Percentiles rank a stretch among this genome's conserved stretches.
These are phyloP conservation scores for Orgyia antiqua DNA, from an alignment of 2,888 invertebrate genomes.

Conservation along the genomic window DNA sequence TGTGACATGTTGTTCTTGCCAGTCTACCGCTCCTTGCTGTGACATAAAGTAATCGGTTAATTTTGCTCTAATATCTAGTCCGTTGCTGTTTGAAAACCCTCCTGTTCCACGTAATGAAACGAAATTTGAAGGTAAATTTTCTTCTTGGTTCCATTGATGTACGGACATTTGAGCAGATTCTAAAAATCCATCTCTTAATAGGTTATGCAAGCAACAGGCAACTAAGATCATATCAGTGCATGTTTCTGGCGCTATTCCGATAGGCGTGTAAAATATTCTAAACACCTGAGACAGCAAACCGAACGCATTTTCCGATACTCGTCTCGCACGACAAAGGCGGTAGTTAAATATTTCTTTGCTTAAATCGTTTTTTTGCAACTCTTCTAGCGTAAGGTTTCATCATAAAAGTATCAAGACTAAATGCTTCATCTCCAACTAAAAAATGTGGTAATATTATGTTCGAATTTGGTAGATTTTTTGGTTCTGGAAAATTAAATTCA, in stretches of 20 bases:
- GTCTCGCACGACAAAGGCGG: conserved; percentile 3
- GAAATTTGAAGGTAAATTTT: conserved; percentile 9
- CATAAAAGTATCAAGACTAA: conserved; percentile 14
- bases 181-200: conserved; percentile 13
- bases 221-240: conserved; percentile 15
- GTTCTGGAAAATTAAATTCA: conserved; percentile 12
- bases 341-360: too few species aligned
- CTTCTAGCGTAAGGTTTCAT: conserved; percentile 13
- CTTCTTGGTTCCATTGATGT: too few species aligned
- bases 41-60: conserved; percentile 6
- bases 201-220: conserved; percentile 21
- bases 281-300: conserved; percentile 19
- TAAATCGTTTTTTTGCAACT: too few species aligned
- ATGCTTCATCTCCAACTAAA: conserved; percentile 14
- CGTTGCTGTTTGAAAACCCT: conserved; percentile 11
- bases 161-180: conserved; percentile 10
- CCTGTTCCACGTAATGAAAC: too few species aligned
- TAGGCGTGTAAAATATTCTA: too few species aligned
- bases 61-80: conserved; percentile 10
- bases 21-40: too few species aligned
- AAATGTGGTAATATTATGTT: conserved; percentile 14
- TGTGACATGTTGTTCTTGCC: too few species aligned
- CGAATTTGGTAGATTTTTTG: conserved; percentile 12
- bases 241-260: conserved; percentile 17
- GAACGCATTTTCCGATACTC: conserved; percentile 17